Evolutionary conservation across 2,113 vertebrate species (phyloP), one percentile per base, ranked within the genome.

Genomic region (Mungos mungo): DNA sequence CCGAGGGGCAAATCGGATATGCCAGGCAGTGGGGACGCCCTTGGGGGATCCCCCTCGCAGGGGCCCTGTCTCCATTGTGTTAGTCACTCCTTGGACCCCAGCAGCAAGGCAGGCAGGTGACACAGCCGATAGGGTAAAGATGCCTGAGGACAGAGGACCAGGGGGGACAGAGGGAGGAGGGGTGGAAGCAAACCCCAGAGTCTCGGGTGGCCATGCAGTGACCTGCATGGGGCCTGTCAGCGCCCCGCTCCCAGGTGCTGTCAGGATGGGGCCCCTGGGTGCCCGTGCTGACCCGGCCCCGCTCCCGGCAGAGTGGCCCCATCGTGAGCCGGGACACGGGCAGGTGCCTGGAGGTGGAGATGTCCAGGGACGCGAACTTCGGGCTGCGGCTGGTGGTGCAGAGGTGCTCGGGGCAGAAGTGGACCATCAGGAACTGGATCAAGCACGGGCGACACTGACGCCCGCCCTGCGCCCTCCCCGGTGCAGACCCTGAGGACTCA

Each of bases 351-450:
- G 99, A 99, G 97, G 99, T 99, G 72, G 99, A 99, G 97, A 99
- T 99, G 99, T 99, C 99, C 68, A 99, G 99, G 98, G 99, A 99
- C 31, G 99, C 99, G n/a, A 99, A 99, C 99, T 99, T 99, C 65
- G 99, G 99, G 86, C 99, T 99, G 81, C 99, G 99, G 88, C 98
- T 99, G 87, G 99, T 99, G 14, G 99, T 99, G 33, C 99, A 99
- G 97, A 99, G 99, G 85, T 99, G 99, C 98, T 99, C 99, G 0
- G 99, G 99, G 77, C 99, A 99, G 98, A 99, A 99, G 98, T 99
- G 99, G 99, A 99, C 99, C 98, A 99, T 99, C 97, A 99, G 99
- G 94, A 99, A 99, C 99, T 99, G 99, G 99, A 99, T 99, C 97
- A 99, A 99, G 96, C 99, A 99, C 0, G 99, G 99, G 0, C 99